Conservation (phyloP, 2,113 vertebrate species). For the Ictalurus punctatus region DNA sequence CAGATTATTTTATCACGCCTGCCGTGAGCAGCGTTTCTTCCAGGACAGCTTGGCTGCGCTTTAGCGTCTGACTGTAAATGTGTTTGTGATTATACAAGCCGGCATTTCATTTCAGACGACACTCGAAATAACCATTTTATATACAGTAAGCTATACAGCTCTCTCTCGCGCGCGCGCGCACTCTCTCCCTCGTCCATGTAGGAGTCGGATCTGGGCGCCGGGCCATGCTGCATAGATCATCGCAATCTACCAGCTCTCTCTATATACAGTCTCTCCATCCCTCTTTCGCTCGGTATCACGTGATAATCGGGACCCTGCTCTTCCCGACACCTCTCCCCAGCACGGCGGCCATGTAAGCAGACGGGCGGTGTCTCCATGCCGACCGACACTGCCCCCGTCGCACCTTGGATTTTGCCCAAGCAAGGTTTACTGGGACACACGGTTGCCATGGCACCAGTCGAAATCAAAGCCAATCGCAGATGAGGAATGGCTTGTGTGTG, state of each 20-base stretch:
- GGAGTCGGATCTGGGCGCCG: constrained; percentile 65
- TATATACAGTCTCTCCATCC: constrained; percentile 24
- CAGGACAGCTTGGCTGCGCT: not conserved
- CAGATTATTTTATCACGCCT: not conserved
- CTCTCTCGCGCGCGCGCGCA: constrained; percentile 24
- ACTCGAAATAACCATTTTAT: constrained; percentile 56
- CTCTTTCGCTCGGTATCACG: constrained; percentile 17
- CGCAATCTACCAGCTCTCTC: constrained; percentile 46
- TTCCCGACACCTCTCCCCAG: constrained; percentile 32
- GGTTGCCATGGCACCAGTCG: constrained; percentile 77
- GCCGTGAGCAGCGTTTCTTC: not conserved
- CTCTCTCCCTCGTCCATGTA: constrained; percentile 59
- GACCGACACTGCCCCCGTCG: constrained; percentile 69
- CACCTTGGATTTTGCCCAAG: constrained; percentile 74
- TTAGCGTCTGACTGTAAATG: not conserved
- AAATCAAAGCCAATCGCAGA: constrained; percentile 74
- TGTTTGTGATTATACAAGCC: not conserved
- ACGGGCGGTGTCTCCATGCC: constrained; percentile 55
- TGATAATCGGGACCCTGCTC: not conserved
- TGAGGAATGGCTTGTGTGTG: constrained; percentile 44
- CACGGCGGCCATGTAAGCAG: constrained; percentile 18
- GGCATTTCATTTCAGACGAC: constrained; percentile 55
- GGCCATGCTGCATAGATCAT: constrained; percentile 76
- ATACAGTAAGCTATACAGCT: constrained; percentile 67
- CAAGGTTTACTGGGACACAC: constrained; percentile 71